Evolutionary conservation across 2,113 vertebrate genomes (phyloP).

Genomic region (Origma solitaria): DNA sequence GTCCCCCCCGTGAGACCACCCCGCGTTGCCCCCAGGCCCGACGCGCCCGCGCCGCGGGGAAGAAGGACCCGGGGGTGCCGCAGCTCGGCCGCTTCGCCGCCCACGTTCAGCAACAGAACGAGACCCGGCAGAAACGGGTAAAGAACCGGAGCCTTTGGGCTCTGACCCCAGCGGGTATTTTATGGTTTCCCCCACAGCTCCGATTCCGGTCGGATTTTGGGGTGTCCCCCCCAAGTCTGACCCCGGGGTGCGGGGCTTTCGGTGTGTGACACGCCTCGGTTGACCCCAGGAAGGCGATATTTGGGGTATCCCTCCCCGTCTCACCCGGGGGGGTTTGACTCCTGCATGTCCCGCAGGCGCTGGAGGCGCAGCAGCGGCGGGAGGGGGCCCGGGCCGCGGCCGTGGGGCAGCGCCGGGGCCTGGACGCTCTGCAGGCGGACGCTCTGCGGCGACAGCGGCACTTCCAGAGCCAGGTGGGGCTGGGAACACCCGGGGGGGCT

Average conservation of each 20-base stretch:
- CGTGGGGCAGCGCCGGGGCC: not conserved
- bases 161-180: too few relatives aligned
- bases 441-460: not conserved
- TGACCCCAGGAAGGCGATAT: too few relatives aligned
- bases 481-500: too few relatives aligned
- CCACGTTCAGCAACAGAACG: not conserved
- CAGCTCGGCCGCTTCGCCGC: not conserved
- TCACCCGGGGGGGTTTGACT: too few relatives aligned
- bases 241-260: too few relatives aligned
- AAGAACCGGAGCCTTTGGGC: not conserved
- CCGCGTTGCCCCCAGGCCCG: not conserved
- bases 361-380: not conserved
- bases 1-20: not conserved
- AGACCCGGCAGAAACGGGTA: not conserved
- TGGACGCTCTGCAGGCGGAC: not conserved
- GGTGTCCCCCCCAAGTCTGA: too few relatives aligned
- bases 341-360: not conserved
- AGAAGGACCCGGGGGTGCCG: not conserved
- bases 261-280: too few relatives aligned
- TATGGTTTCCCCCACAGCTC: too few relatives aligned
- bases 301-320: not conserved
- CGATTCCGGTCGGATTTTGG: not conserved
- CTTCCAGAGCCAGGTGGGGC: not conserved
- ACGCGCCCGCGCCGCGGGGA: not conserved
- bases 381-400: not conserved